phyloP scores from a whole-genome alignment of 2,113 vertebrate genomes.

The Sclerurus mexicanus region DNA sequence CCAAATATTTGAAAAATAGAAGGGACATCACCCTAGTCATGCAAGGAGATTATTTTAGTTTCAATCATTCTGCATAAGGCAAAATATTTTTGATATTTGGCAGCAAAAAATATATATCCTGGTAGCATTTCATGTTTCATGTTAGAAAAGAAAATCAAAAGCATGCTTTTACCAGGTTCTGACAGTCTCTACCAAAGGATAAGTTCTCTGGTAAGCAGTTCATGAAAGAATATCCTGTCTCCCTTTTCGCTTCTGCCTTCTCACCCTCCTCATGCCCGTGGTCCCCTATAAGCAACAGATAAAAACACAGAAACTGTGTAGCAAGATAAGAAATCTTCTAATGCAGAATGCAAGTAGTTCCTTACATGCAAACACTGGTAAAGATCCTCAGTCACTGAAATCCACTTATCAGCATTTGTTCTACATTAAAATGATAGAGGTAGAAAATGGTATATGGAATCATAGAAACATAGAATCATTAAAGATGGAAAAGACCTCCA shows the following conservation, averaged over 20 bases:
- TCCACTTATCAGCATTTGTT: background rate
- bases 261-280: background rate
- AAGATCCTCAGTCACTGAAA: background rate
- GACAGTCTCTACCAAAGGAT: background rate
- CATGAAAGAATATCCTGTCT: background rate
- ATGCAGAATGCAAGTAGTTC: background rate
- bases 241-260: background rate
- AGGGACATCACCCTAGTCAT: background rate
- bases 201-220: background rate
- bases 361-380: background rate
- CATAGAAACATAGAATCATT: background rate
- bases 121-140: slow-evolving; percentile 22
- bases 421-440: background rate
- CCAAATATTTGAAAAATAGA: slow-evolving; percentile 28
- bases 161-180: background rate
- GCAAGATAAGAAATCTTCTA: background rate
- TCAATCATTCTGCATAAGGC: slow-evolving; percentile 11
- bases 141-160: slow-evolving; percentile 3
- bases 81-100: background rate
- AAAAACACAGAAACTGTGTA: background rate
- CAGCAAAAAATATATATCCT: background rate
- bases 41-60: slow-evolving; percentile 2
- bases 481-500: background rate
- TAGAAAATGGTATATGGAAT: background rate
- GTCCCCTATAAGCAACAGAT: background rate